A percentile compares a stretch with the other conserved stretches of the same genome.
phyloP scores from a whole-genome alignment of 2,797 vertebrate species.

The Sphaeramia orbicularis region DNA sequence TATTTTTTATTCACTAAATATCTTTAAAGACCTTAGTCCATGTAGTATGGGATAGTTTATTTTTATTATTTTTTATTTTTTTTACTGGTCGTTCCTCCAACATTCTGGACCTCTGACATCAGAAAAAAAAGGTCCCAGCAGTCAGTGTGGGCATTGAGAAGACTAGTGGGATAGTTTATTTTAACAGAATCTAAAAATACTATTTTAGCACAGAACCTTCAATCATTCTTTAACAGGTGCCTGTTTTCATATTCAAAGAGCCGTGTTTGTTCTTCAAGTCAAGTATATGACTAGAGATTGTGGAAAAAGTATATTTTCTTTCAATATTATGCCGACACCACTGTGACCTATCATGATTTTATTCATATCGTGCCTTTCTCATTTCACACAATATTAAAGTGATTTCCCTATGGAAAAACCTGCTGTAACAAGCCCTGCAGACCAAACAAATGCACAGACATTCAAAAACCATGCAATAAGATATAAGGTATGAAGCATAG shows the following conservation, averaged over 20 bases:
- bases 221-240: too few relatives aligned
- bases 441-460: slow-evolving; percentile 16
- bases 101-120: too few relatives aligned
- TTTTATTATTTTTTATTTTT: too few relatives aligned
- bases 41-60: too few relatives aligned
- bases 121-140: too few relatives aligned
- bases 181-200: too few relatives aligned
- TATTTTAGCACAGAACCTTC: too few relatives aligned
- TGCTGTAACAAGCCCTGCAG: slow-evolving; percentile 15
- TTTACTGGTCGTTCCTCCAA: too few relatives aligned
- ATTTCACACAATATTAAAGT: slow-evolving; percentile 50
- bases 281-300: neutral
- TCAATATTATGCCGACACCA: slow-evolving; percentile 15
- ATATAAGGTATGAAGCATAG: slow-evolving; percentile 20
- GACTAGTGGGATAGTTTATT: too few relatives aligned
- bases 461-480: slow-evolving; percentile 38
- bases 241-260: neutral
- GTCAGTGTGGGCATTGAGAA: too few relatives aligned
- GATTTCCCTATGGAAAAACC: slow-evolving; percentile 45
- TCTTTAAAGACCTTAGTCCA: too few relatives aligned
- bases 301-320: neutral
- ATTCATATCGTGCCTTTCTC: slow-evolving; percentile 42
- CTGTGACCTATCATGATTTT: slow-evolving; percentile 10
- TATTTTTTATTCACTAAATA: neutral
- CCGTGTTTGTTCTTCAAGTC: neutral